phyloP scores from a whole-genome alignment of 2,113 vertebrate genomes.

The Saguinus imperator region DNA sequence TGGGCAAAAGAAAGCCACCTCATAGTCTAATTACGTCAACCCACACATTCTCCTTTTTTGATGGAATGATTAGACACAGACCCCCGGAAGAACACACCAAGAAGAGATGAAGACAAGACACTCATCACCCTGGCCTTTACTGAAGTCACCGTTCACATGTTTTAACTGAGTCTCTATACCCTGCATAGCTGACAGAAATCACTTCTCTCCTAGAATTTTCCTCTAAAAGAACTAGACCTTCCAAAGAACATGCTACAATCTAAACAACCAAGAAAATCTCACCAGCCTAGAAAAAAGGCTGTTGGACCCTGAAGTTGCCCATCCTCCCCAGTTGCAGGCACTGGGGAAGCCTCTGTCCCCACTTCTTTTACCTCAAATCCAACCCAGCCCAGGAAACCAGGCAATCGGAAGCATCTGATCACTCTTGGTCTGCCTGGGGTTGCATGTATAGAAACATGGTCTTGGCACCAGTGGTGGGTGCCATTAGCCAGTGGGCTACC shows the following conservation, averaged over 20 bases:
- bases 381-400: neutral
- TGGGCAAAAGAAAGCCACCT: neutral
- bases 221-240: neutral
- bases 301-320: neutral
- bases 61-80: neutral
- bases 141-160: neutral
- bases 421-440: neutral
- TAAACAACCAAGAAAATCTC: neutral
- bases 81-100: neutral
- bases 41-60: no score
- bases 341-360: neutral
- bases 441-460: neutral
- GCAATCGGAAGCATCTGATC: neutral
- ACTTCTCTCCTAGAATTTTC: neutral
- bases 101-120: neutral
- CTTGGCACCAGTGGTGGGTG: neutral
- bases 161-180: neutral
- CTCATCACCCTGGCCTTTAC: neutral
- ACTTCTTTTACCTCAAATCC: neutral
- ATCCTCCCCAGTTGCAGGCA: neutral
- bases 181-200: neutral
- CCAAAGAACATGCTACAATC: neutral
- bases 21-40: neutral
- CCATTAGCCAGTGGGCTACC: neutral
- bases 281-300: neutral